phyloP scores from a whole-genome alignment of 2,113 vertebrate genomes.

The Atrichornis clamosus region DNA sequence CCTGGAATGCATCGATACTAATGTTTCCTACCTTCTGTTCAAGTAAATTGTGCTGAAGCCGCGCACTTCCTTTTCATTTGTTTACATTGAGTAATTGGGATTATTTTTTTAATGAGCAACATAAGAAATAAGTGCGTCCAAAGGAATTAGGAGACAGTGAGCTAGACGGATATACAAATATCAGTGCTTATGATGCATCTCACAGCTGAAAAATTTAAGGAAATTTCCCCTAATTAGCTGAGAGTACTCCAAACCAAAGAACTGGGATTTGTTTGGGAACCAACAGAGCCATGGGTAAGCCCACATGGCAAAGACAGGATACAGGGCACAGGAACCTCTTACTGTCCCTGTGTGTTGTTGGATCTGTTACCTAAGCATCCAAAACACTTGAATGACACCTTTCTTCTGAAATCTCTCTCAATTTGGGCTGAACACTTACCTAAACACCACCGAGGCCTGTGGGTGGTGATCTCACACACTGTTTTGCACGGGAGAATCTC shows the following conservation, averaged over 20 bases:
- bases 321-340: background rate
- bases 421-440: background rate
- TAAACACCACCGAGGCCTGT: background rate
- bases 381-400: background rate
- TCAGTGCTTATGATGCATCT: background rate
- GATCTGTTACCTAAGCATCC: background rate
- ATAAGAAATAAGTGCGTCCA: slow-evolving; percentile 32
- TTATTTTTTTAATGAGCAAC: slow-evolving; percentile 49
- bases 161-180: slow-evolving; percentile 18
- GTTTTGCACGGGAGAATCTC: background rate
- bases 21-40: slow-evolving; percentile 74
- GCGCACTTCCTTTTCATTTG: slow-evolving; percentile 61
- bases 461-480: background rate
- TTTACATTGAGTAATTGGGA: slow-evolving; percentile 65
- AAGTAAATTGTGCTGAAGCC: slow-evolving; percentile 52
- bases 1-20: slow-evolving; percentile 66
- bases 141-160: slow-evolving; percentile 39
- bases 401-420: background rate
- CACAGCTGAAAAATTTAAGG: background rate
- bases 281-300: background rate
- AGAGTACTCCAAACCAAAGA: background rate
- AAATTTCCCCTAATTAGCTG: slow-evolving; percentile 34
- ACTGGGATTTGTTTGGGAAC: background rate
- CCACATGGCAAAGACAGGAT: accelerated
- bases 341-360: background rate